Percentiles rank a stretch among this genome's conserved stretches.
Conservation (phyloP, 2,113 vertebrate species). For the Psittacus erithacus region DNA sequence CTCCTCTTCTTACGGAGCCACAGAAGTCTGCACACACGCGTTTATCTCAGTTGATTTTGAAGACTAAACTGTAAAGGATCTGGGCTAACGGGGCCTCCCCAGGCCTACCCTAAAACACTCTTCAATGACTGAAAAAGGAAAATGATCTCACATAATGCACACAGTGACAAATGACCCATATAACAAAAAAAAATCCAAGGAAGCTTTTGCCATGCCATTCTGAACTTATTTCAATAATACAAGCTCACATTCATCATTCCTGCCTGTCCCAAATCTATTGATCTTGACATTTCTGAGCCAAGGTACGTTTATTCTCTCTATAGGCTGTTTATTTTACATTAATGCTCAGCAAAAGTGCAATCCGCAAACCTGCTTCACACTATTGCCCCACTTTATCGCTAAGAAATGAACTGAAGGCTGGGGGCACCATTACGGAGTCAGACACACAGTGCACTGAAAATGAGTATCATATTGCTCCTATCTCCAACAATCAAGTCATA, state of each 20-base stretch:
- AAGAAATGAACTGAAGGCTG: not conserved
- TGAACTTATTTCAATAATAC: slow-evolving; percentile 28
- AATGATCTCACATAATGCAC: not conserved
- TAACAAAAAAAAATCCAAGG: not conserved
- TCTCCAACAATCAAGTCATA: slow-evolving; percentile 38
- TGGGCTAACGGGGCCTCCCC: not conserved
- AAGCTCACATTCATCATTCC: slow-evolving; percentile 22
- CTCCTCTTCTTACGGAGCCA: not conserved
- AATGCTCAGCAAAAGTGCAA: not conserved
- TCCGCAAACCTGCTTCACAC: slow-evolving; percentile 11
- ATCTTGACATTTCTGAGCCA: slow-evolving; percentile 1
- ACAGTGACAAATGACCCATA: slow-evolving; percentile 25
- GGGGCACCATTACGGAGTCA: not conserved
- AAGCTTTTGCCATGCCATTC: not conserved
- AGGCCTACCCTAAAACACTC: not conserved
- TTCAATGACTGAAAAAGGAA: slow-evolving; percentile 7
- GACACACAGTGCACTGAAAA: not conserved
- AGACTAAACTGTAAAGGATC: not conserved
- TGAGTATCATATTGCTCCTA: not conserved
- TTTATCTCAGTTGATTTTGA: not conserved
- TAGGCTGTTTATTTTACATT: slow-evolving; percentile 38
- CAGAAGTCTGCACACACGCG: fast-evolving
- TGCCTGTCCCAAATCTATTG: not conserved
- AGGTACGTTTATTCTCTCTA: slow-evolving; percentile 22
- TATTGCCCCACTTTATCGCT: slow-evolving; percentile 20